These are phyloP conservation scores for Orthosia cruda DNA, from an alignment of 2,888 invertebrate genomes.

Conservation along the genomic window DNA sequence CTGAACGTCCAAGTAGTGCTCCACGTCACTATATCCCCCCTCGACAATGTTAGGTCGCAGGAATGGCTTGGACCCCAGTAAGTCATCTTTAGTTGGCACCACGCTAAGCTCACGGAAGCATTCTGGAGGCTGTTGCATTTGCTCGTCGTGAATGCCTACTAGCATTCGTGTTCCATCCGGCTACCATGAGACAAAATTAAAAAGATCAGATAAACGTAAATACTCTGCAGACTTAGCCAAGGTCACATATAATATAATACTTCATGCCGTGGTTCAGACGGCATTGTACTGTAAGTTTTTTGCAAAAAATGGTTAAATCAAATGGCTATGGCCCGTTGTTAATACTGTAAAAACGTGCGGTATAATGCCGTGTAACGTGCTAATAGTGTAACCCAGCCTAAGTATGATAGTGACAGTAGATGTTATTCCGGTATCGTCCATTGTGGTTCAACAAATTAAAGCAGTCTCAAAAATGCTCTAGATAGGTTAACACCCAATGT, in stretches of 20 bases:
- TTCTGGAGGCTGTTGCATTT: constrained; percentile 78
- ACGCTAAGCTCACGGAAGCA: constrained; percentile 82
- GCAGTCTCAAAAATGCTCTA: neutral
- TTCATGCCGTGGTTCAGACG: no score
- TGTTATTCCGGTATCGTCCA: neutral
- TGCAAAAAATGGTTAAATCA: no score
- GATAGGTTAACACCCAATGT: neutral
- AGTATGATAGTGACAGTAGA: neutral
- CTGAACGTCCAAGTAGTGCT: constrained; percentile 95
- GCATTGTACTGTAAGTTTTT: no score
- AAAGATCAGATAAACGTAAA: neutral
- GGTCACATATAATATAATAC: no score
- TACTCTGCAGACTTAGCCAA: neutral
- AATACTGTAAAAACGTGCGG: no score
- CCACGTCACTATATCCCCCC: constrained; percentile 92
- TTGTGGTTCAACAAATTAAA: neutral
- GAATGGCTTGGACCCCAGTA: constrained; percentile 77
- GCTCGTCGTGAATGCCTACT: neutral
- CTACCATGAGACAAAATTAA: constrained; percentile 13
- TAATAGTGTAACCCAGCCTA: no score
- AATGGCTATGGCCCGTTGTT: no score
- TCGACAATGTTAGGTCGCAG: constrained; percentile 90
- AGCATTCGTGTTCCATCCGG: constrained; percentile 16
- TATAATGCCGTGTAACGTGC: no score
- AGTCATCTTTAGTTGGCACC: constrained; percentile 79